Base-by-base conservation (phyloP, 2,888 invertebrate genomes). In the Tineola bisselliella region DNA sequence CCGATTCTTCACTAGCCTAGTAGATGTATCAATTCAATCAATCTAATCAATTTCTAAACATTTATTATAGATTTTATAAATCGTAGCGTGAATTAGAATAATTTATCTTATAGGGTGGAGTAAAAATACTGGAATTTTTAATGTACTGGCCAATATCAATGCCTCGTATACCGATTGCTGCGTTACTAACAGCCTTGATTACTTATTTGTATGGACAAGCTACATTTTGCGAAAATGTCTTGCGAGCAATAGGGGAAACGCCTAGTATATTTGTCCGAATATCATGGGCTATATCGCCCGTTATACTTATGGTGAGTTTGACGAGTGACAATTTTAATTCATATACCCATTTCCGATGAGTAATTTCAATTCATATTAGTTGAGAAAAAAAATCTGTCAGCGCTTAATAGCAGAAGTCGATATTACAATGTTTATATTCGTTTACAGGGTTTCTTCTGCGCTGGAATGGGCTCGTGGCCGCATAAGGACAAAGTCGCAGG, bases 201-300 rank as follows among this genome's bases (percentile, higher is more conserved):
- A 81, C 83, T 0, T 82, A 74, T 66, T 60, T 74, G 1, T 84
- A 84, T 62, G 84, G 86, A 0, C 86, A 84, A 69, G 74, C 75
- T 0, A 73, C 74, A 0, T 86, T 87, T 68, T 84, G 84, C 58
- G 84, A 84, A 62, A 76, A 83, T 18, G 72, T 87, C 8, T 84
- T 71, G 66, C 81, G 77, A 62, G 74, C 83, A 0, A 74, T 78
- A 0, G 83, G 79, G 0, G 84, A 87, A 61, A 84, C 84, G 60
- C 86, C 86, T 1, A 70, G 72, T 15, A 68, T 79, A n/a, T 79
- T 79, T 61, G 66, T 83, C 63, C 71, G 86, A 62, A 65, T 84
- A 5, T 78, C 77, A 63, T 87, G 86, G 86, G 84, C 84, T 0
- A 5, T 83, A 0, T 69, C 76, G 1, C 84, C 86, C 0, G 57